A percentile compares a stretch with the other conserved stretches of the same genome.
Conservation (phyloP, 2,888 invertebrate species). For the Alentia gelatinosa region DNA sequence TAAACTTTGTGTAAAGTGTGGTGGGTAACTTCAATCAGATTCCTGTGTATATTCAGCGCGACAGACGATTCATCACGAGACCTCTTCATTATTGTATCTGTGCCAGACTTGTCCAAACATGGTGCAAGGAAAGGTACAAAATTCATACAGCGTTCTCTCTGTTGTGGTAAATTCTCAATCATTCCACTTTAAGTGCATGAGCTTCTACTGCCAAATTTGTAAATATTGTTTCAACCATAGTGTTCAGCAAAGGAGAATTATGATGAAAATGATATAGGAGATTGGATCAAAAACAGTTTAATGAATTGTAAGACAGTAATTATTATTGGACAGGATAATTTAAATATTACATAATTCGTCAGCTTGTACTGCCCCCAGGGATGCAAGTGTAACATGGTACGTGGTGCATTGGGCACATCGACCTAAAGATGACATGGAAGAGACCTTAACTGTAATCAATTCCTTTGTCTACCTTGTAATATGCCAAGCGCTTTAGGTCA, state of each 20-base stretch:
- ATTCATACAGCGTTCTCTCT: no score
- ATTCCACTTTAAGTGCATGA: neutral
- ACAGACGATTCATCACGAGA: neutral
- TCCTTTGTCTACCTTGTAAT: neutral
- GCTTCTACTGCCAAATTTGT: conserved; percentile 9
- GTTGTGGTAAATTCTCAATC: neutral
- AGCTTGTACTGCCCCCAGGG: neutral
- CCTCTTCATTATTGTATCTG: neutral
- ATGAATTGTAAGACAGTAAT: neutral
- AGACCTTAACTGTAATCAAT: neutral
- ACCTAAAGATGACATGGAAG: neutral
- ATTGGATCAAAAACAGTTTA: neutral
- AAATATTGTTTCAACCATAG: neutral
- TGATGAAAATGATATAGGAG: neutral
- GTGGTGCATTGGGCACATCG: neutral
- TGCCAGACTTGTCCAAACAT: neutral
- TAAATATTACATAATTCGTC: neutral
- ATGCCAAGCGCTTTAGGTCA: neutral
- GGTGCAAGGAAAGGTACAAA: no score
- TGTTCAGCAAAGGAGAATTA: neutral
- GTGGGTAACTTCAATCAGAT: neutral
- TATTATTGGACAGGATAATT: neutral
- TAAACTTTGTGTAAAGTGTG: neutral
- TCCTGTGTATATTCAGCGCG: neutral
- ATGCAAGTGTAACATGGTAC: neutral